Percentiles rank a stretch among this genome's conserved stretches.
phyloP scores from a whole-genome alignment of 2,888 invertebrate genomes.

The Ctenicera cuprea region DNA sequence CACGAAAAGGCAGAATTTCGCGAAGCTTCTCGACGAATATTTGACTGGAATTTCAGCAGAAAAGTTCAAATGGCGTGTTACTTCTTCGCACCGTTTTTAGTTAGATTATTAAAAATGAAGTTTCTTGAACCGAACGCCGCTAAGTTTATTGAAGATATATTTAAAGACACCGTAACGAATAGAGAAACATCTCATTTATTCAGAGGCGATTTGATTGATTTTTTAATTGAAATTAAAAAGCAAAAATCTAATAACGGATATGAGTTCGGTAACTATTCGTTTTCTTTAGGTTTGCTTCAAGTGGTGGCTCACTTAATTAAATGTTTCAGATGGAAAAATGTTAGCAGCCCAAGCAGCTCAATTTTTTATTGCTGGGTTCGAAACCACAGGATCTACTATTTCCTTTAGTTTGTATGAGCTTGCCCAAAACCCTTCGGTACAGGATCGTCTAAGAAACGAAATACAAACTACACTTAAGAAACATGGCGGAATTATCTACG shows the following conservation, averaged over 20 bases:
- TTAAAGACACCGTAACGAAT: slow-evolving; percentile 61
- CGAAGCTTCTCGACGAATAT: slow-evolving; percentile 66
- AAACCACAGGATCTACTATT: slow-evolving; percentile 70
- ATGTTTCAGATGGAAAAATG: slow-evolving; percentile 29
- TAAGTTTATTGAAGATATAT: slow-evolving; percentile 61
- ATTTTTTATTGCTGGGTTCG: slow-evolving; percentile 72
- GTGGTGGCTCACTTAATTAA: neutral
- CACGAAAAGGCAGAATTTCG: slow-evolving; percentile 62
- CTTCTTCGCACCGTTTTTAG: slow-evolving; percentile 61
- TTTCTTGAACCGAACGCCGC: slow-evolving; percentile 60
- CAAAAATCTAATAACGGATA: neutral
- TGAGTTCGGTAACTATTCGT: slow-evolving; percentile 1
- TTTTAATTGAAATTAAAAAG: slow-evolving; percentile 43
- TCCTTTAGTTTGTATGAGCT: slow-evolving; percentile 68
- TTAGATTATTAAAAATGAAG: slow-evolving; percentile 58
- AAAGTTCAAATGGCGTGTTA: slow-evolving; percentile 59
- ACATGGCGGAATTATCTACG: slow-evolving; percentile 26
- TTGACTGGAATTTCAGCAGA: slow-evolving; percentile 65
- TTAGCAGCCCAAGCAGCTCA: slow-evolving; percentile 66
- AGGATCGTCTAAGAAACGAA: slow-evolving; percentile 69
- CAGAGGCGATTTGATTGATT: slow-evolving; percentile 67
- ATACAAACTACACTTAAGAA: slow-evolving; percentile 62
- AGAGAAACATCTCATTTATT: slow-evolving; percentile 56
- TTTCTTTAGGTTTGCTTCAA: neutral
- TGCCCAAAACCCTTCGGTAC: slow-evolving; percentile 67